Evolutionary conservation across 1,140 invertebrate species (phyloP).

Genomic region (Drosophila kikkawai): DNA sequence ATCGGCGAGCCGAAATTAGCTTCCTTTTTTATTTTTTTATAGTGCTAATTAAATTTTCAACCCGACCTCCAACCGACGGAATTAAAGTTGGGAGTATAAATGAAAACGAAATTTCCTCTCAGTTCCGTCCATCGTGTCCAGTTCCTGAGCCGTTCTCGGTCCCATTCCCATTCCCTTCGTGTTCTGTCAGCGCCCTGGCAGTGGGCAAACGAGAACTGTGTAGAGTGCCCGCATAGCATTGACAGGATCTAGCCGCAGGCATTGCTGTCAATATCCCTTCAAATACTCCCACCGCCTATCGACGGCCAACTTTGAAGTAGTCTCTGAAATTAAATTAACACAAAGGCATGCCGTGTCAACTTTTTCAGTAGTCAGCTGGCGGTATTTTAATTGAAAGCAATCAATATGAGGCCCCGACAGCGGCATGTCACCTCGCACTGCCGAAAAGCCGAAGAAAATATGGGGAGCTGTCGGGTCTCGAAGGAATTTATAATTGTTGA

Average conservation of each 20-base stretch:
- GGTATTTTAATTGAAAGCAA: constrained; percentile 81
- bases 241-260: constrained; percentile 56
- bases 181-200: constrained; percentile 47
- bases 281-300: constrained; percentile 6
- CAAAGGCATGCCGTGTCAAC: constrained; percentile 70
- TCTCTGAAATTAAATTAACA: constrained; percentile 76
- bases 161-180: not conserved
- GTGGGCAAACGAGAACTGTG: constrained; percentile 39
- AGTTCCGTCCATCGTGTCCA: not conserved
- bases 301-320: constrained; percentile 74
- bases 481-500: constrained; percentile 19
- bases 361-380: constrained; percentile 60
- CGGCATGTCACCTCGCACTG: constrained; percentile 11
- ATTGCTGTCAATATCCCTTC: constrained; percentile 30
- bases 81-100: constrained; percentile 48
- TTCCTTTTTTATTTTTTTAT: not conserved
- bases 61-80: constrained; percentile 8
- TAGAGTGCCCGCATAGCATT: constrained; percentile 50
- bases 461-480: constrained; percentile 3
- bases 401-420: constrained; percentile 54
- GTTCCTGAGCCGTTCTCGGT: not conserved
- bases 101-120: constrained; percentile 22
- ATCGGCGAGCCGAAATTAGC: too few species aligned
- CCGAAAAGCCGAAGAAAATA: not conserved
- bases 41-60: constrained; percentile 58